phyloP scores from a whole-genome alignment of 92 coral and sea anemone species.

The Epizoanthus rinbou region DNA sequence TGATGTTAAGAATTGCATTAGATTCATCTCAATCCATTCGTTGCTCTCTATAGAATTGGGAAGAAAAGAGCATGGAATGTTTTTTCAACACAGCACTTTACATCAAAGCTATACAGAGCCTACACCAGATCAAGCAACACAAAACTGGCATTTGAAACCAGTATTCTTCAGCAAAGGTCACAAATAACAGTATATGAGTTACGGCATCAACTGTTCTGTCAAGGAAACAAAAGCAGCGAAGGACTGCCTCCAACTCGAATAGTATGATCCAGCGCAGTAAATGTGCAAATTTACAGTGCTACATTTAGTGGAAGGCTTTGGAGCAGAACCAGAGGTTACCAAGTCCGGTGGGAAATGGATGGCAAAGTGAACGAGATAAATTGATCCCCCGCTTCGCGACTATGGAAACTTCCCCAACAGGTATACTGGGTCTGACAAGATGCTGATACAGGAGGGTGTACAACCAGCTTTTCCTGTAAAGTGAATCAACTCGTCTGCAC shows the following conservation, averaged over 20 bases:
- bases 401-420: slow-evolving; percentile 57
- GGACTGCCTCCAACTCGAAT: slow-evolving; percentile 67
- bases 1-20: no score
- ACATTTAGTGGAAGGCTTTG: slow-evolving; percentile 58
- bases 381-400: slow-evolving; percentile 58
- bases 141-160: not conserved
- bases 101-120: not conserved
- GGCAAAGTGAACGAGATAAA: slow-evolving; percentile 56
- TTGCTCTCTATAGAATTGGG: no score
- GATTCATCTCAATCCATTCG: slow-evolving; percentile 49
- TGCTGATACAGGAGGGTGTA: slow-evolving; percentile 61
- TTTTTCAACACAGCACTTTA: no score
- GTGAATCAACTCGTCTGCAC: slow-evolving; percentile 53
- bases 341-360: slow-evolving; percentile 62
- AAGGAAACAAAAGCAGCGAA: slow-evolving; percentile 54
- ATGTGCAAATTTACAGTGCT: slow-evolving; percentile 58
- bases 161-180: not conserved
- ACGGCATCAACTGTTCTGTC: slow-evolving; percentile 59
- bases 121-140: slow-evolving; percentile 17
- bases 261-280: slow-evolving; percentile 52
- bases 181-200: slow-evolving; percentile 42
- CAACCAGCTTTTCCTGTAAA: slow-evolving; percentile 62
- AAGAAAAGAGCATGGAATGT: no score
- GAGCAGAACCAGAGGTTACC: slow-evolving; percentile 60
- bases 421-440: slow-evolving; percentile 58